phyloP scores from a whole-genome alignment of 2,797 vertebrate species.

The Silurus lanzhouensis region DNA sequence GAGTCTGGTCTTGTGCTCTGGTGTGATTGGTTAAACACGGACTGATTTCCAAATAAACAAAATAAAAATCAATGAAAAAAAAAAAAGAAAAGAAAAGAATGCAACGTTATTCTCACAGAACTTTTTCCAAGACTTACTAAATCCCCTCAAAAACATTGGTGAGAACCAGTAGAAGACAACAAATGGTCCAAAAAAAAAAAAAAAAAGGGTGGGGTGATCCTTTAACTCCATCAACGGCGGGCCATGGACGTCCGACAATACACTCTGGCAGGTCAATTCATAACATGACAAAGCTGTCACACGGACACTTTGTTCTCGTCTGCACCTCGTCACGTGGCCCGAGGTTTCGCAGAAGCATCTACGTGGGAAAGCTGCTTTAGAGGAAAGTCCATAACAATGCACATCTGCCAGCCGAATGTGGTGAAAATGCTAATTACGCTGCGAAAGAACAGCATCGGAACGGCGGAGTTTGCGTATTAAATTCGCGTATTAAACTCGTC shows the following conservation, averaged over 20 bases:
- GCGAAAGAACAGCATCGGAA: not conserved
- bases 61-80: too few relatives aligned
- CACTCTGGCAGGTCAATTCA: constrained; percentile 40
- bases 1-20: not conserved
- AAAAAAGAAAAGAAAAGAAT: too few relatives aligned
- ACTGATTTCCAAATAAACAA: not conserved
- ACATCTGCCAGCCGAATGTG: not conserved
- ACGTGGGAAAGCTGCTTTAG: not conserved
- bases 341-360: not conserved
- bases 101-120: not conserved
- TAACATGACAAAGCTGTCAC: constrained; percentile 30
- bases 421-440: not conserved
- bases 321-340: not conserved
- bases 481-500: not conserved
- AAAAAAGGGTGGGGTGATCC: not conserved
- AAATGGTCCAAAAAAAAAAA: not conserved
- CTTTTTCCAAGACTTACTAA: not conserved
- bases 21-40: not conserved
- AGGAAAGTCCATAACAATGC: not conserved
- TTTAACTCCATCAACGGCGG: constrained; percentile 17
- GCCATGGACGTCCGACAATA: constrained; percentile 23
- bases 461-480: not conserved
- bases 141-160: too few relatives aligned
- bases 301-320: constrained; percentile 8
- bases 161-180: not conserved